Base-by-base conservation (phyloP, 2,888 invertebrate species). In the Cantharis nigra region DNA sequence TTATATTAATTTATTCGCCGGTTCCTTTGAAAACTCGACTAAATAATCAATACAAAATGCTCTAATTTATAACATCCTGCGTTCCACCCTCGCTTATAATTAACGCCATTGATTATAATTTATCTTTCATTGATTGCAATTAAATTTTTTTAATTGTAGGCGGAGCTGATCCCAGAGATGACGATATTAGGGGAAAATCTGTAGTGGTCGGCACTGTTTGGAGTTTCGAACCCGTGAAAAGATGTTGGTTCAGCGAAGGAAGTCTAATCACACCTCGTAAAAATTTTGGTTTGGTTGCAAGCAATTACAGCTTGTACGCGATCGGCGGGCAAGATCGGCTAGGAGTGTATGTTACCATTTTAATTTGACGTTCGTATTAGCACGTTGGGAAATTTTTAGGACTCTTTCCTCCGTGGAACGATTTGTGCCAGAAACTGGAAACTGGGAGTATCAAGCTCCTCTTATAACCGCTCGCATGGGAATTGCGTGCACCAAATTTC, bases 261-360 rank as follows among this genome's bases (percentile, higher is more conserved):
- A 90, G 90, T 13, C 90, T 94, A 82, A 89, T 90, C 16, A 89
- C 90, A 23, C 90, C 92, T 0, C 89, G 94, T 81, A 92, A 93
- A 86, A 93, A 93, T 87, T 94, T 94, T 83, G 93, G 93, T 0
- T 88, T 94, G 5, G 91, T 93, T n/a, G 92, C 91, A 2, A 91
- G 91, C 81, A 90, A 91, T 23, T 91, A 92, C 86, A 91, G 91
- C n/a, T 88, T 95, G 82, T 94, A 91, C 83, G 93, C 93, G 3
- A 92, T 94, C 78, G 94, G 94, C 0, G 94, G 94, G 9, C 93
- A 93, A 87, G 92, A 92, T 85, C 90, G 90, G 78, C 90, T 91
- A 83, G 92, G 92, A 85, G 90, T 81, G 84, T 83, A 83, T 75
- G 23, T 70, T 65, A 28, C 5, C 1, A n/a, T n/a, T 49, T 49